These are phyloP conservation scores for Solenodon paradoxus DNA, from an alignment of 2,113 vertebrate species.

Conservation along the genomic window DNA sequence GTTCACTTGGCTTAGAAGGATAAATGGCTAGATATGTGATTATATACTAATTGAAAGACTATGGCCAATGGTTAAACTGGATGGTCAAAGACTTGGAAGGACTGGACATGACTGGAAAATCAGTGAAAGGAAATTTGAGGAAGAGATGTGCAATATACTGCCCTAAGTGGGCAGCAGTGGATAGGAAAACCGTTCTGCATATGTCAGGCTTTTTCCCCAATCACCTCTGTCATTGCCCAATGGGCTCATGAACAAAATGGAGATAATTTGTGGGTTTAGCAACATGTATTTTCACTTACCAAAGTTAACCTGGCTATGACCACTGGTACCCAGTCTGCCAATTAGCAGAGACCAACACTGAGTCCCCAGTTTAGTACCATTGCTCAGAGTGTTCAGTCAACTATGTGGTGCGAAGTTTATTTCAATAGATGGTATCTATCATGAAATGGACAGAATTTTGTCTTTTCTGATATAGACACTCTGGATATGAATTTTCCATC, in stretches of 20 bases:
- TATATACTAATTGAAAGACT: background rate
- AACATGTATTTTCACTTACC: background rate
- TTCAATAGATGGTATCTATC: too few species aligned
- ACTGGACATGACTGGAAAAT: background rate
- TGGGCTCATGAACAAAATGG: background rate
- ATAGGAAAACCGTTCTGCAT: background rate
- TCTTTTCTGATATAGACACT: background rate
- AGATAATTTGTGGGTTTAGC: background rate
- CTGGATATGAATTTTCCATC: background rate
- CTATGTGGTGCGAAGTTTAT: background rate
- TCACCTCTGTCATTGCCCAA: background rate
- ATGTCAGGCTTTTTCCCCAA: background rate
- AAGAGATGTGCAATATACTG: background rate
- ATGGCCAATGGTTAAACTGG: background rate
- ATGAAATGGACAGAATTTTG: background rate
- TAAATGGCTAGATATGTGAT: background rate
- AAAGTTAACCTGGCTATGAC: background rate
- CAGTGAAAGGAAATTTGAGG: background rate
- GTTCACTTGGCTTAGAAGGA: background rate
- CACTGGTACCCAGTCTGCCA: background rate
- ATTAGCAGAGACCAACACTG: background rate
- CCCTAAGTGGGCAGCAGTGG: background rate
- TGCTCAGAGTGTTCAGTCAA: background rate
- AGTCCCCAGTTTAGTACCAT: background rate
- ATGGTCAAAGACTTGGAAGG: background rate